These are phyloP conservation scores for Slavum lentiscoides DNA, from an alignment of 2,888 invertebrate species.

Conservation along the genomic window DNA sequence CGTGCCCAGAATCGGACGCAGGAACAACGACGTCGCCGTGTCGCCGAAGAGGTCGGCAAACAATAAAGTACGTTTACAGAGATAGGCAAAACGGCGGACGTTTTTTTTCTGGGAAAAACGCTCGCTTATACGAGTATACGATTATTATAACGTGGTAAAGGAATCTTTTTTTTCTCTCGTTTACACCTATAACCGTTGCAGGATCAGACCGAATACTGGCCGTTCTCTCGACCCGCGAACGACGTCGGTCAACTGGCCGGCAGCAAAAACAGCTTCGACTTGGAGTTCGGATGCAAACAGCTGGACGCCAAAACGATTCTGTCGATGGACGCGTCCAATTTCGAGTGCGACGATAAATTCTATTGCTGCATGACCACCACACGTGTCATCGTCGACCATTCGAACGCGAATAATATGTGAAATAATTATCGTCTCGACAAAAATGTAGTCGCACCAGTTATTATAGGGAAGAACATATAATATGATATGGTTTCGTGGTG, in stretches of 20 bases:
- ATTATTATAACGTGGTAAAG: too few species aligned
- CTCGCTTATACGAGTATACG: too few species aligned
- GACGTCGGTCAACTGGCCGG: background rate
- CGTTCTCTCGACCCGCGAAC: background rate
- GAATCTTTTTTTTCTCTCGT: background rate
- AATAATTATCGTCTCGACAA: too few species aligned
- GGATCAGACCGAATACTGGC: slow-evolving; percentile 41
- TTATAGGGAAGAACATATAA: too few species aligned
- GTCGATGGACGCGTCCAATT: slow-evolving; percentile 27
- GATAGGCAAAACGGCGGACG: too few species aligned
- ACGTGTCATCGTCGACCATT: background rate
- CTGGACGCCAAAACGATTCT: slow-evolving; percentile 37
- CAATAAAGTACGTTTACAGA: background rate
- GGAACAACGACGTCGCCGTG: slow-evolving; percentile 31
- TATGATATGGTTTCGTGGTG: too few species aligned
- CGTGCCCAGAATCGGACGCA: slow-evolving; percentile 54
- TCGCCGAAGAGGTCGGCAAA: slow-evolving; percentile 27
- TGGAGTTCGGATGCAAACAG: slow-evolving; percentile 33
- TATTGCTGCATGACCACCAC: slow-evolving; percentile 24
- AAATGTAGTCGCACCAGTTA: background rate
- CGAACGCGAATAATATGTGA: slow-evolving; percentile 21
- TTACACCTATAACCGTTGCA: background rate
- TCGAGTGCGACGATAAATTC: slow-evolving; percentile 45
- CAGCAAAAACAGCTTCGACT: slow-evolving; percentile 10
- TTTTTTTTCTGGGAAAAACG: too few species aligned